Base-by-base conservation (phyloP, 2,113 vertebrate genomes). In the Acrocephalus kingi region DNA sequence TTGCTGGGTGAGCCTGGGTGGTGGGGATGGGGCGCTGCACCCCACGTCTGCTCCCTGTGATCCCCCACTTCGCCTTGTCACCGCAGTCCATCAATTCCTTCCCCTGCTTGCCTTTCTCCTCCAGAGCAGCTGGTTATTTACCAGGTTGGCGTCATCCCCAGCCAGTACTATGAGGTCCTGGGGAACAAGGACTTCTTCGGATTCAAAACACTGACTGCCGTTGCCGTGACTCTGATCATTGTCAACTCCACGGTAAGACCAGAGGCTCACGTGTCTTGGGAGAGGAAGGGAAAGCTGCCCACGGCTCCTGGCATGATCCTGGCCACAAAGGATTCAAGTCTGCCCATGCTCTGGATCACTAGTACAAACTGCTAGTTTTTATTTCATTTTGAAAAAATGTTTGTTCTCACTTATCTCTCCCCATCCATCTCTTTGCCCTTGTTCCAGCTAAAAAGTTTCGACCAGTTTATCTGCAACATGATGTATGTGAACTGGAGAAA, bases 51-150 rank as follows among this genome's bases (percentile, higher is more conserved):
- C 39, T 24, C 41, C 54, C 28, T 6, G 0, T 6, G 48, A 7
- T 30, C 8, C 28, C 31, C 4, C 9, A 3, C 24, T 10, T 12
- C 15, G 41, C 37, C 11, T 12, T 58, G 39, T 14, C 28, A 1
- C 11, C 2, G 4, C 48, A 9, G 13, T 3, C 39, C 31, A 20
- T 79, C 73, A 39, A 15, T 46, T 23, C 21, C 37, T 19, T 15
- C 22, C 31, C 15, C 7, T 69, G 33, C 41, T 55, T 79, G n/a
- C 58, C 74, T 93, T 41, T 77, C 49, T 61, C 54, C 72, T 90
- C 41, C 97, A 99, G 99, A 99, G 93, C 99, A 99, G 97, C 96
- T 99, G 97, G 97, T 99, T 71, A 98, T 99, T 97, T 99, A 99
- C 97, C 99, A 98, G 91, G 99, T 99, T 91, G 99, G 99, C 13